These are phyloP conservation scores for Diglossa cyanea DNA, from an alignment of 2,797 vertebrate genomes.

Conservation along the genomic window DNA sequence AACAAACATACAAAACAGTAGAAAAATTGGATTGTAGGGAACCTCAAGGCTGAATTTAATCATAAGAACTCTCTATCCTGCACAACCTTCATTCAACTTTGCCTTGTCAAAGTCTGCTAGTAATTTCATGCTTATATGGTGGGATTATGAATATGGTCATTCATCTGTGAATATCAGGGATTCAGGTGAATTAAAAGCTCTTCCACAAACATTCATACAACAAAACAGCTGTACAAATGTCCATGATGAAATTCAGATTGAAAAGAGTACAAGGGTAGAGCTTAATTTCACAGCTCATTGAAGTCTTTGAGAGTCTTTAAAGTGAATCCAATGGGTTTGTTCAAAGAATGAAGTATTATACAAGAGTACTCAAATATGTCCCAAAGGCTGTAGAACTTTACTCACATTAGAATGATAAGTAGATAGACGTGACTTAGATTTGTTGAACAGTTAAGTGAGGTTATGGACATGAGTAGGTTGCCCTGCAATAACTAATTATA, in stretches of 20 bases:
- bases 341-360: conserved; percentile 38
- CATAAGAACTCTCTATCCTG: not conserved
- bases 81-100: conserved; percentile 52
- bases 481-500: not conserved
- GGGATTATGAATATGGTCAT: conserved; percentile 20
- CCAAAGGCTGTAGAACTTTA: conserved; percentile 16
- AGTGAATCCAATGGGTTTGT: conserved; percentile 50
- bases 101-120: not conserved
- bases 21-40: not conserved
- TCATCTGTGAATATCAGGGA: conserved; percentile 49
- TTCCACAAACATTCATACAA: conserved; percentile 43
- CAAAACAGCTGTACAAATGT: conserved; percentile 54
- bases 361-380: conserved; percentile 14
- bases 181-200: conserved; percentile 58
- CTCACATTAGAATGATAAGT: not conserved
- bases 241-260: conserved; percentile 44
- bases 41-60: not conserved
- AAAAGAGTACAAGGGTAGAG: conserved; percentile 46
- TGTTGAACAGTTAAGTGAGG: not conserved
- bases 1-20: not conserved
- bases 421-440: not conserved
- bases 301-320: conserved; percentile 52
- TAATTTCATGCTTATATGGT: conserved; percentile 36
- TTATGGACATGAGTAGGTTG: not conserved
- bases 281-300: conserved; percentile 67